Base-by-base conservation (phyloP, 2,113 vertebrate species). In the Chionodraco myersi region DNA sequence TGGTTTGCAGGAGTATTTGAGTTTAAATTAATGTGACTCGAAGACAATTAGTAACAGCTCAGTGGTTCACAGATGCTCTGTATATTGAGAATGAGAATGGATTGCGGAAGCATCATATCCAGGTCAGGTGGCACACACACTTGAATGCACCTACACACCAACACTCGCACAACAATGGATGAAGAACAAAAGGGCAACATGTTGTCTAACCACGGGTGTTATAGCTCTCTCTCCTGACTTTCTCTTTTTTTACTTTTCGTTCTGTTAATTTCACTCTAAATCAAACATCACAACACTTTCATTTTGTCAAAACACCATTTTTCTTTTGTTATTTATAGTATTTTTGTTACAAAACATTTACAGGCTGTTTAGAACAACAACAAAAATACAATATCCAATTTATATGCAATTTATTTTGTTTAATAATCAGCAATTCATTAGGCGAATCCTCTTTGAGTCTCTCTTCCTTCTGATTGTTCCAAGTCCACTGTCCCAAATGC, bases 361-460 rank as follows among this genome's bases (percentile, higher is more conserved):
- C 91, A 95, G 91, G 93, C 92, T 93, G 93, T 93, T 94, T 94
- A 93, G 90, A 94, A 95, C 92, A 93, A 93, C 92, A 95, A 94
- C 92, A 94, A 92, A 94, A 92, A 94, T 94, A 93, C 93, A 94
- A 93, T 88, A 91, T 93, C 84, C 82, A 92, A 92, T 95, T 88
- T 83, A 85, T 92, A 92, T 92, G 91, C 83, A 87, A 66, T 91
- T 92, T 85, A 57, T 79, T 81, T 85, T 80, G 62, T 86, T 90
- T 90, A 92, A 92, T 93, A 71, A 88, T 87, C 61, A 89, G 89
- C 77, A 86, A 89, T 90, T 88, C 65, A 69, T 87, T 63, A 85
- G 75, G 69, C 83, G 84, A 89, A 88, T 89, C 81, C 72, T 90
- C 84, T 91, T 87, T 80, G 72, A 87, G 85, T 88, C 79, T 83